Percentiles rank a stretch among this genome's conserved stretches.
Evolutionary conservation across 2,888 invertebrate genomes (phyloP).

Genomic region (Apeira syringaria): DNA sequence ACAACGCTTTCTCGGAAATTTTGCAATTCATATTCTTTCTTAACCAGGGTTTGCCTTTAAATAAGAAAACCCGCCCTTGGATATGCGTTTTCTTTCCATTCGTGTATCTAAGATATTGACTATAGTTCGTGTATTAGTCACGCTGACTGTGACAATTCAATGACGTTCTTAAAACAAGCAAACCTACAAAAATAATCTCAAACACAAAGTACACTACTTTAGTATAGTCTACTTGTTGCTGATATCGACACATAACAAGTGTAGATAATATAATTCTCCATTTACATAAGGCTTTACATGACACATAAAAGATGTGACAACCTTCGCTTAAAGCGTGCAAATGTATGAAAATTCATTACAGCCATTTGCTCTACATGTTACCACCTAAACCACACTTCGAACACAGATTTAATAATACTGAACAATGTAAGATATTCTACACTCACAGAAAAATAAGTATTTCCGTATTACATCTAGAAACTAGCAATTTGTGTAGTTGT

Average conservation of each 20-base stretch:
- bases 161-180: not conserved
- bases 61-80: too few species aligned
- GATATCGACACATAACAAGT: slow-evolving; percentile 8
- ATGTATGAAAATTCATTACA: slow-evolving; percentile 25
- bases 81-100: too few species aligned
- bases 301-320: slow-evolving; percentile 20
- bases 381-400: slow-evolving; percentile 4
- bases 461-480: too few species aligned
- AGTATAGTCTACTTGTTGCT: too few species aligned
- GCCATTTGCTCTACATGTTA: slow-evolving; percentile 7
- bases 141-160: too few species aligned
- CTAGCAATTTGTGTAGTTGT: too few species aligned
- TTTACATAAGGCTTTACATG: slow-evolving; percentile 23
- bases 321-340: slow-evolving; percentile 22
- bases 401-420: not conserved
- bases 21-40: too few species aligned
- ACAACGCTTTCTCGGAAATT: too few species aligned
- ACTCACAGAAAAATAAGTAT: too few species aligned
- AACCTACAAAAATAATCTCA: not conserved
- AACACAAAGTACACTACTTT: slow-evolving; percentile 3
- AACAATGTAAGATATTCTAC: not conserved
- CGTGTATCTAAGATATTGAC: too few species aligned
- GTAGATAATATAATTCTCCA: slow-evolving; percentile 15
- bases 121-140: too few species aligned
- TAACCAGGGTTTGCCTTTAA: too few species aligned